These are phyloP conservation scores for Metallyticus violacea DNA, from an alignment of 2,888 invertebrate genomes.

Conservation along the genomic window DNA sequence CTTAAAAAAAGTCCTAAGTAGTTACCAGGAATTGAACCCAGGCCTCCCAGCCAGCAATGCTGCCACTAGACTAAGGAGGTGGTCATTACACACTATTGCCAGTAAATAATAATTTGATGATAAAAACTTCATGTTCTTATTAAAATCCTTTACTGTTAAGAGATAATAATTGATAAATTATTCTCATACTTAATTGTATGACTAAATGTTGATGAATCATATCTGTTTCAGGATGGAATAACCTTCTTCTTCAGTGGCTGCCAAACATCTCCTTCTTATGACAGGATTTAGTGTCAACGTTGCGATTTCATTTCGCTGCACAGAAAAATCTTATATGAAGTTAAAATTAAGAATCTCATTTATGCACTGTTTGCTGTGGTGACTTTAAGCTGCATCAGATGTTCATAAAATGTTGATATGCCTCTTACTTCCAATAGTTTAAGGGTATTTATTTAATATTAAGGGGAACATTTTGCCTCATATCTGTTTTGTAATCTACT, in stretches of 20 bases:
- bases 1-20: no score
- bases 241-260: slow-evolving; percentile 60
- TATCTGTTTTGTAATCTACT: neutral
- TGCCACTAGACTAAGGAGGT: no score
- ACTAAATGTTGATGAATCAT: slow-evolving; percentile 17
- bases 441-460: neutral
- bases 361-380: neutral
- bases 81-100: neutral
- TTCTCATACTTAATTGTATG: slow-evolving; percentile 11
- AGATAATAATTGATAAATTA: no score
- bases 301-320: neutral
- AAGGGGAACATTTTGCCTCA: neutral
- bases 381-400: no score
- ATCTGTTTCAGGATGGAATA: slow-evolving; percentile 60
- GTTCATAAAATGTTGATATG: no score
- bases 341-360: no score
- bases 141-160: no score
- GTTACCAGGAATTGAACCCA: no score
- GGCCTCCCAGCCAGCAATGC: no score
- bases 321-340: neutral
- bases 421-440: neutral
- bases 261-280: slow-evolving; percentile 52
- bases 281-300: slow-evolving; percentile 51
- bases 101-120: neutral
- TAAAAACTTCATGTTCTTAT: neutral